These are phyloP conservation scores for Athripsodes cinereus DNA, from an alignment of 2,888 invertebrate species.

Conservation along the genomic window DNA sequence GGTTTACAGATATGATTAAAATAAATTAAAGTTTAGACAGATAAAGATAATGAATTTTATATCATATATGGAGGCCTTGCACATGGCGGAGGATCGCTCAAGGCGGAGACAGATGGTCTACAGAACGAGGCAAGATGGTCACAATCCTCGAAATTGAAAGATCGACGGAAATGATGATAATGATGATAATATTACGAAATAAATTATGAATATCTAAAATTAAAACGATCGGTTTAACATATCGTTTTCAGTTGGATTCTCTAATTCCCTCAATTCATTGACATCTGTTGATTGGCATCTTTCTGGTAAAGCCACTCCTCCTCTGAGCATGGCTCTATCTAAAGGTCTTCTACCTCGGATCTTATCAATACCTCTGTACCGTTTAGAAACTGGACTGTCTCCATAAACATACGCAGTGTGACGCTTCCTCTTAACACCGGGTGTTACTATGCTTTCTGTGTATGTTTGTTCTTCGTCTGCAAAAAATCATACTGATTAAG, in stretches of 20 bases:
- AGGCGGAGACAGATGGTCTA: no score
- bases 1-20: no score
- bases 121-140: no score
- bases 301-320: conserved; percentile 8
- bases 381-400: conserved; percentile 42
- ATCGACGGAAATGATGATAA: no score
- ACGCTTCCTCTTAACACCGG: conserved; percentile 20
- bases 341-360: conserved; percentile 44
- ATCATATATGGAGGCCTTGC: no score
- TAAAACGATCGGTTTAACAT: conserved; percentile 2
- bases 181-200: background rate
- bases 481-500: no score
- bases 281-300: conserved; percentile 11
- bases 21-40: no score
- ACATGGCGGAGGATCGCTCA: no score
- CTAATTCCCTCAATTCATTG: background rate
- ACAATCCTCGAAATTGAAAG: no score
- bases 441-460: conserved; percentile 1
- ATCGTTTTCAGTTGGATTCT: background rate
- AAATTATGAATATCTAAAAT: background rate
- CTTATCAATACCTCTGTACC: conserved; percentile 36
- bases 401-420: conserved; percentile 33
- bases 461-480: background rate
- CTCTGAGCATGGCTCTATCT: conserved; percentile 20
- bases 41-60: no score